phyloP scores from a whole-genome alignment of 1,140 invertebrate genomes.

The Zaprionus camerounensis region DNA sequence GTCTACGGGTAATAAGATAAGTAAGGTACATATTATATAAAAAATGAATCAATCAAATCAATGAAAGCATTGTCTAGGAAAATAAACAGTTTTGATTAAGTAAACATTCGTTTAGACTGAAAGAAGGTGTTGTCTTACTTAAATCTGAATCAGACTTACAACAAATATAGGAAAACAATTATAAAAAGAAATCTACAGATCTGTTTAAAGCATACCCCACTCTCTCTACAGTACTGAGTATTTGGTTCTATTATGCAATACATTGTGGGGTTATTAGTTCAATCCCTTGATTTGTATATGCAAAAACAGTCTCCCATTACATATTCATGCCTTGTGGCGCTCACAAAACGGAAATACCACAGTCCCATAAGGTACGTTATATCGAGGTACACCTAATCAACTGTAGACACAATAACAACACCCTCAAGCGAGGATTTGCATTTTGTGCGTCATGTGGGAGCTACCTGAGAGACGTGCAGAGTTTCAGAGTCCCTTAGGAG shows the following conservation, averaged over 20 bases:
- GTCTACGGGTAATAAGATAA: too few relatives aligned
- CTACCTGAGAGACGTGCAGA: slow-evolving; percentile 5
- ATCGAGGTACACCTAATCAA: slow-evolving; percentile 15
- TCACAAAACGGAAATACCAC: slow-evolving; percentile 16
- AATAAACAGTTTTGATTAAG: too few relatives aligned
- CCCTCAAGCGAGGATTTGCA: slow-evolving; percentile 58
- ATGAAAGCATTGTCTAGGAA: too few relatives aligned
- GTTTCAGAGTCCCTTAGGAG: slow-evolving; percentile 5
- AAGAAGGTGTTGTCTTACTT: too few relatives aligned
- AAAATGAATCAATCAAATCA: too few relatives aligned
- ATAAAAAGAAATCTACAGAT: not conserved
- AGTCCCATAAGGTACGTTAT: not conserved
- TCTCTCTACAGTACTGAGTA: not conserved
- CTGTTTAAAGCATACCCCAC: not conserved
- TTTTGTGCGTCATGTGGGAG: slow-evolving; percentile 31
- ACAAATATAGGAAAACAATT: not conserved
- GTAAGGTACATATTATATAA: too few relatives aligned
- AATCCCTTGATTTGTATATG: not conserved
- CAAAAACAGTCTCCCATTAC: not conserved
- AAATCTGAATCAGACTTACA: too few relatives aligned
- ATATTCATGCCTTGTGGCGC: not conserved
- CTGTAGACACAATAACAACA: slow-evolving; percentile 20
- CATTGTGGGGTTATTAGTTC: not conserved
- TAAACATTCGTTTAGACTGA: too few relatives aligned
- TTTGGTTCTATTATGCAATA: not conserved